A percentile compares a stretch with the other conserved stretches of the same genome.
Evolutionary conservation across 2,888 invertebrate genomes (phyloP).

Genomic region (Chymomyza amoena): DNA sequence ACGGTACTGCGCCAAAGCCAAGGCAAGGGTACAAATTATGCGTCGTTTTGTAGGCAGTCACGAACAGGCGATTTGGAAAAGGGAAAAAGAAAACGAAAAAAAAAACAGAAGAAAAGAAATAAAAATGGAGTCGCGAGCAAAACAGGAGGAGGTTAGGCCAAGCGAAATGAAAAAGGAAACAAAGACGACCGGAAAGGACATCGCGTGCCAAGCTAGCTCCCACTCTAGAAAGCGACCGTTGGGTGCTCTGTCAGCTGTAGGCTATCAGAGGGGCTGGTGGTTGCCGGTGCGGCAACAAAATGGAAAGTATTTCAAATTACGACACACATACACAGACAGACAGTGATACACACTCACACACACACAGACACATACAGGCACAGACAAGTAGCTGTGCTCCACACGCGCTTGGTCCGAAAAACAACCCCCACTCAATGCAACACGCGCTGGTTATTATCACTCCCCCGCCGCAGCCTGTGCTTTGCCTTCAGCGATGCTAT

Average conservation of each 20-base stretch:
- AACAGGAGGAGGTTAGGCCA: conserved; percentile 4
- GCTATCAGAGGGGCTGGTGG: background rate
- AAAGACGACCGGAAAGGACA: conserved; percentile 76
- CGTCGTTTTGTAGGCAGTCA: conserved; percentile 65
- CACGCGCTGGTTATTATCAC: conserved; percentile 3
- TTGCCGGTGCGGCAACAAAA: conserved; percentile 46
- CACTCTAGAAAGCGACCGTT: conserved; percentile 28
- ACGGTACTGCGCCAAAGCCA: conserved; percentile 58
- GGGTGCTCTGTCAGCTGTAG: background rate
- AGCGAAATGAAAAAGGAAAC: conserved; percentile 54
- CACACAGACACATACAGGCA: background rate
- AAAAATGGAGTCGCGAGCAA: conserved; percentile 19
- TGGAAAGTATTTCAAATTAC: conserved; percentile 72
- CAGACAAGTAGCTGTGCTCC: conserved; percentile 11
- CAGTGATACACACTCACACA: background rate
- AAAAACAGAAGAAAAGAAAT: background rate
- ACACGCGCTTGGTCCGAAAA: conserved; percentile 61
- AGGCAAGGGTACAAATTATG: conserved; percentile 66
- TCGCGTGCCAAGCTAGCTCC: conserved; percentile 72
- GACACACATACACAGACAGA: conserved; percentile 29
- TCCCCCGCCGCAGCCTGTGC: background rate
- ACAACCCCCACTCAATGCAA: conserved; percentile 47
- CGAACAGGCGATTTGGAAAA: conserved; percentile 62
- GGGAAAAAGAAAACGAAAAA: background rate
- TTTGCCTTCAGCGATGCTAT: conserved; percentile 36